Base-by-base conservation (phyloP, 1,140 invertebrate species). In the Achroia grisella region DNA sequence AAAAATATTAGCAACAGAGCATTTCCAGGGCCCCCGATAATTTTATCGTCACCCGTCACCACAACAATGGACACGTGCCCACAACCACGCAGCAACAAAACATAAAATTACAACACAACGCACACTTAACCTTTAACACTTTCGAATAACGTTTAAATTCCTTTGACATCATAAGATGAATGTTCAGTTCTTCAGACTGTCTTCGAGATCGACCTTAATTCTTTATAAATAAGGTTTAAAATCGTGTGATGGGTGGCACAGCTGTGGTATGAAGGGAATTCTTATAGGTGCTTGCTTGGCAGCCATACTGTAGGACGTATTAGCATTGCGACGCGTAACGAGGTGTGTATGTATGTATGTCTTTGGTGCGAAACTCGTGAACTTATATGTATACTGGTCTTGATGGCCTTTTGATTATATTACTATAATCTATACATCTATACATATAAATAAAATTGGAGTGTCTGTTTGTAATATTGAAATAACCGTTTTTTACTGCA, bases 61-160 rank as follows among this genome's bases (percentile, higher is more conserved):
- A 23, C 17, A 51, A 54, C 57, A 57, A 53, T 52, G 54, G 39
- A 49, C 59, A 58, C 52, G 48, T 42, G 54, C 44, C 39, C 47
- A 34, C 43, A 54, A 37, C 41, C 39, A 41, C 53, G 31, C 39
- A 14, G 33, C 27, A 41, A 42, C 45, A 57, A 52, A 49, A 48
- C 37, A 35, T 41, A 10, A 10, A 55, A 50, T 62, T 53, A 15
- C 37, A 3, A 6, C 17, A 23, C 17, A 23, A 2, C 17, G 17
- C 10, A 6, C 28, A 44, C 46, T 46, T 63, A 45, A 55, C 54
- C 48, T 45, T 49, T 66, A 61, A 66, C 35, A 35, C 47, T 4
- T 39, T 8, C 3, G 4, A 15, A 17, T 57, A 63, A 39, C 55
- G 56, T 45, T 36, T 23, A 69, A 39, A 63, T 46, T 66, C 40